Evolutionary conservation across 2,113 vertebrate species (phyloP).

Genomic region (Alethe diademata): DNA sequence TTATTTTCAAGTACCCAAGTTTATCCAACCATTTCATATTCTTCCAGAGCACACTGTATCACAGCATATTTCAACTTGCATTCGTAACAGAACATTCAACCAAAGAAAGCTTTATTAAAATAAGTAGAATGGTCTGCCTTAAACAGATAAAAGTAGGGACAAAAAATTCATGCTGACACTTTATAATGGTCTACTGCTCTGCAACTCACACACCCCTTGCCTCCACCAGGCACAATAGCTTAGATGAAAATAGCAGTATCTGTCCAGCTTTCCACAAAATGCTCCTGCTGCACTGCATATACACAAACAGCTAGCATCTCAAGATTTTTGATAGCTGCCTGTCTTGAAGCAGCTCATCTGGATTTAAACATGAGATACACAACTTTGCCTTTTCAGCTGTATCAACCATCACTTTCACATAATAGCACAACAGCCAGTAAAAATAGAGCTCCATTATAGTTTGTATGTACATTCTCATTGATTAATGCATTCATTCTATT

Average conservation of each 20-base stretch:
- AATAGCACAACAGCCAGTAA: neutral
- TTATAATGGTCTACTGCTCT: neutral
- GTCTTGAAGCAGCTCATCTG: neutral
- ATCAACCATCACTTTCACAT: neutral
- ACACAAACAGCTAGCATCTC: neutral
- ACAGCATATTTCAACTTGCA: neutral
- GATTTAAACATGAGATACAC: neutral
- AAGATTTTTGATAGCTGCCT: neutral
- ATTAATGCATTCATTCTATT: neutral
- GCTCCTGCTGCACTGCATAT: neutral
- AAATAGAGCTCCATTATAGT: neutral
- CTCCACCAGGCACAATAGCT: neutral
- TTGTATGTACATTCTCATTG: neutral
- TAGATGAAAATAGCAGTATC: neutral
- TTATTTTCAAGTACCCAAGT: conserved; percentile 9
- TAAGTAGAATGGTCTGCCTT: conserved; percentile 5
- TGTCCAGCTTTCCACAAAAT: neutral
- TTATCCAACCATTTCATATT: conserved; percentile 54
- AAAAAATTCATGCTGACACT: neutral
- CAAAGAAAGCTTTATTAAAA: neutral
- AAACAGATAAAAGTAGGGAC: neutral
- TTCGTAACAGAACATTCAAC: neutral
- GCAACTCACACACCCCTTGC: neutral
- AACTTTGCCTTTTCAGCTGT: neutral
- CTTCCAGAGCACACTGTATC: conserved; percentile 5